These are phyloP conservation scores for Leucophenga varia DNA, from an alignment of 1,140 invertebrate genomes.

Conservation along the genomic window DNA sequence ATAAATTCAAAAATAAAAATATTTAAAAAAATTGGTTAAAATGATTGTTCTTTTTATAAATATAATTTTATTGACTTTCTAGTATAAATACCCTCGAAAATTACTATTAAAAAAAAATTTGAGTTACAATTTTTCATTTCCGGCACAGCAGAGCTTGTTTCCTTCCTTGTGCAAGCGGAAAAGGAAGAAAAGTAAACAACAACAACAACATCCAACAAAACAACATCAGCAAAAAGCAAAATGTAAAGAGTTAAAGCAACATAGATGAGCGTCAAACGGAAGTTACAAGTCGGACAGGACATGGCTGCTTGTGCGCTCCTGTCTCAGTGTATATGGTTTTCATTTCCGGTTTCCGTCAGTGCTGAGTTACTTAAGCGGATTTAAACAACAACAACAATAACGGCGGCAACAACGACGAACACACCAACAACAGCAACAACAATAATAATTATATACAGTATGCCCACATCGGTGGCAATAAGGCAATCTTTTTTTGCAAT, in stretches of 20 bases:
- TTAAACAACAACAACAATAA: conserved; percentile 32
- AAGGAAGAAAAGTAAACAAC: conserved; percentile 12
- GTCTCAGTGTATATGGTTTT: conserved; percentile 44
- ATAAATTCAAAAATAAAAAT: too few relatives aligned
- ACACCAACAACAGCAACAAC: conserved; percentile 10
- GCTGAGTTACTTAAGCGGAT: conserved; percentile 50
- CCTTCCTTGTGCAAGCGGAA: conserved; percentile 22
- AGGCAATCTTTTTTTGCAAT: too few relatives aligned
- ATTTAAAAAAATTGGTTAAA: neutral
- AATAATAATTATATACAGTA: neutral
- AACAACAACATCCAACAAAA: conserved; percentile 4
- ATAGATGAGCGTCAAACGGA: too few relatives aligned
- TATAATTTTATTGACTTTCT: conserved; percentile 31
- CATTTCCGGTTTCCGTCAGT: conserved; percentile 48
- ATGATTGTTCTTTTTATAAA: neutral
- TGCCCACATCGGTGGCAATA: too few relatives aligned
- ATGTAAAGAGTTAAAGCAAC: too few relatives aligned
- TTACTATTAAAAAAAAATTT: conserved; percentile 20
- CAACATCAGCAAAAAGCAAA: too few relatives aligned
- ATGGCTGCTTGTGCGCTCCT: conserved; percentile 1
- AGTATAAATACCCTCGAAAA: conserved; percentile 20
- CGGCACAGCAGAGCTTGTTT: conserved; percentile 44
- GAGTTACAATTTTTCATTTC: conserved; percentile 51
- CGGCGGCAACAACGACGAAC: too few relatives aligned
- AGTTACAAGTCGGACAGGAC: too few relatives aligned